Evolutionary conservation across 2,113 vertebrate genomes (phyloP), one percentile per base, ranked within the genome.

Genomic region (Eidolon helvum): DNA sequence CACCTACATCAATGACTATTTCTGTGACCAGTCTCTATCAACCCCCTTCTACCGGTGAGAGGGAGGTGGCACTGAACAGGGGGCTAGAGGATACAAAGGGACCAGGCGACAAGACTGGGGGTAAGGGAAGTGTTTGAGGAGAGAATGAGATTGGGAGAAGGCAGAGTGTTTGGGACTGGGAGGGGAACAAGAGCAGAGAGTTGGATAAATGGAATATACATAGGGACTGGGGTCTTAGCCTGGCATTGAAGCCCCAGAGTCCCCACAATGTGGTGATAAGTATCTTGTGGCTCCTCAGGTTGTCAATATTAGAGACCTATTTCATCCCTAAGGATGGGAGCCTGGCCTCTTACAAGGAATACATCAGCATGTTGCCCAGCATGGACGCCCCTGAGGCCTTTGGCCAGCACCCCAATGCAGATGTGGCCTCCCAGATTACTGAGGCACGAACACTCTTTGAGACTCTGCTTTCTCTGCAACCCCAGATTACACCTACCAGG

Each of bases 1-100:
- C 88, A 99, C 99, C 5, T 99, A 99, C 97, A 99, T 99, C 98
- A 99, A 98, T 21, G 99, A 99, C 96, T 99, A 99, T 94, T 99
- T 99, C 98, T 99, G 98, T 94, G 99, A 99, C 1, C 98, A 97
- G 55, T 96, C 98, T 2, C n/a, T 99, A 18, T 97, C 74, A 4
- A 96, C 98, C 26, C 96, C 98, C 0, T 98, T 83, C 96, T 99
- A 98, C 98, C 99, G 98, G 99, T 99, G 72, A 98, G 98, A 45
- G 26, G 43, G 6, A 33, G 50, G n/a, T 35, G 68, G 35, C n/a
- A 16, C 0, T 3, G 53, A 80, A 53, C 35, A 24, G 43, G 74
- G 79, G 48, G 4, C 33, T 16, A 48, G 79, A 57, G 48, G 48
- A 45, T 18, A 61, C 33, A 71, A 16, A 48, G 7, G 38, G 61